phyloP scores from a whole-genome alignment of 2,888 invertebrate species.

The Ganaspis brasiliensis region DNA sequence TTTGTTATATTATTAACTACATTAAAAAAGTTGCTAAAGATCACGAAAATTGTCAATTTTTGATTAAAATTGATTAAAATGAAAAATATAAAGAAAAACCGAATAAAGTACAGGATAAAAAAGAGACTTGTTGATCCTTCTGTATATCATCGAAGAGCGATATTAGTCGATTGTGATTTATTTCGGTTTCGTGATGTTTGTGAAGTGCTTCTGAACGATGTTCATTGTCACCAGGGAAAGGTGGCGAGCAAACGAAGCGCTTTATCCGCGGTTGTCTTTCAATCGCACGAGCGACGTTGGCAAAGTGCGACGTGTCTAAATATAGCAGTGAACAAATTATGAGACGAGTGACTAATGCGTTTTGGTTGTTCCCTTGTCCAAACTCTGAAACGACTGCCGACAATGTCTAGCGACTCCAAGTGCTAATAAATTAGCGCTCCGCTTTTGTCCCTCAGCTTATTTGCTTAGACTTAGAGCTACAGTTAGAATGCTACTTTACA shows the following conservation, averaged over 20 bases:
- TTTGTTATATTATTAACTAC: no score
- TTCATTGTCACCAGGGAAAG: constrained; percentile 30
- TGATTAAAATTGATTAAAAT: no score
- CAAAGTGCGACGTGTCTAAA: constrained; percentile 59
- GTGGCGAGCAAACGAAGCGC: constrained; percentile 30
- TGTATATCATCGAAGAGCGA: background rate
- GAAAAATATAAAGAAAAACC: background rate
- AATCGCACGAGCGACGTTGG: constrained; percentile 29
- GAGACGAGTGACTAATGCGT: constrained; percentile 70
- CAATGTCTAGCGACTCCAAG: constrained; percentile 47
- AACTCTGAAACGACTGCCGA: constrained; percentile 54
- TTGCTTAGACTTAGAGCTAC: constrained; percentile 13
- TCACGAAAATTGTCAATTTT: no score
- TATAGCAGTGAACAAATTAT: constrained; percentile 74
- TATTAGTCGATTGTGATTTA: constrained; percentile 12
- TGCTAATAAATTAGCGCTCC: constrained; percentile 66
- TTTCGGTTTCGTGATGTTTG: constrained; percentile 34
- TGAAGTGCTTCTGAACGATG: constrained; percentile 24
- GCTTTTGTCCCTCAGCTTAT: constrained; percentile 33
- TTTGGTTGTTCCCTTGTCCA: constrained; percentile 56
- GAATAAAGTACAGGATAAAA: no score
- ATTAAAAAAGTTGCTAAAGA: no score
- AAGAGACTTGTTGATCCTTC: background rate
- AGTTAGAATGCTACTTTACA: background rate
- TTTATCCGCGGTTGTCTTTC: constrained; percentile 37